phyloP scores from a whole-genome alignment of 2,113 vertebrate genomes.

The Atractosteus spatula region DNA sequence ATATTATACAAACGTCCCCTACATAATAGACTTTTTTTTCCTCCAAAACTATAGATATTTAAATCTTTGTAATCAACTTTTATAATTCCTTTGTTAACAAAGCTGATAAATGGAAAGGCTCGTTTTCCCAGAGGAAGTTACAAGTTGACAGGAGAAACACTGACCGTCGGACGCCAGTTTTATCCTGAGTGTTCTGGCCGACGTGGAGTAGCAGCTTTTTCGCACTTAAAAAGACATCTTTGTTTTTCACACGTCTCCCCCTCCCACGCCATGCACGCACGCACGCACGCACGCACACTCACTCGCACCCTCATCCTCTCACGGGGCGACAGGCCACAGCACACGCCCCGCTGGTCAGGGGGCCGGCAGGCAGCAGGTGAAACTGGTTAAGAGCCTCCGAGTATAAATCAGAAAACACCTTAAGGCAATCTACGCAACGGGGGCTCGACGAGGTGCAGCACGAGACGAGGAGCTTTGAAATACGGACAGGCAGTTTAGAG shows the following conservation, averaged over 20 bases:
- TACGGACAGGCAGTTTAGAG: slow-evolving; percentile 31
- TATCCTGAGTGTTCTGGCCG: slow-evolving; percentile 64
- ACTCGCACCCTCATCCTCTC: slow-evolving; percentile 35
- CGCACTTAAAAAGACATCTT: neutral
- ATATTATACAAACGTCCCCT: slow-evolving; percentile 65
- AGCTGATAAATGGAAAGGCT: slow-evolving; percentile 65
- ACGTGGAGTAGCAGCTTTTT: slow-evolving; percentile 54
- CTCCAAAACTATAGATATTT: slow-evolving; percentile 59
- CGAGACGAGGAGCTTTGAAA: slow-evolving; percentile 34
- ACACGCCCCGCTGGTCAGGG: slow-evolving; percentile 60
- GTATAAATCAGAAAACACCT: slow-evolving; percentile 69
- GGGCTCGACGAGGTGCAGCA: slow-evolving; percentile 48
- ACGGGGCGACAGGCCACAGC: slow-evolving; percentile 61
- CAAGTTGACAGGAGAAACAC: slow-evolving; percentile 44
- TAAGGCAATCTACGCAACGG: slow-evolving; percentile 79
- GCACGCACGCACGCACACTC: slow-evolving; percentile 33
- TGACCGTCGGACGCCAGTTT: slow-evolving; percentile 56
- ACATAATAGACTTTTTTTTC: slow-evolving; percentile 57
- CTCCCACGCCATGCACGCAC: slow-evolving; percentile 41
- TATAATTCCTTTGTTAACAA: slow-evolving; percentile 51
- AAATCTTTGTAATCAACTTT: slow-evolving; percentile 51
- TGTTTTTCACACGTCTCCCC: neutral
- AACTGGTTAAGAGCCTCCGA: slow-evolving; percentile 49
- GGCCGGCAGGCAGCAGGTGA: slow-evolving; percentile 54
- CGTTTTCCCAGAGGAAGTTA: slow-evolving; percentile 47